These are phyloP conservation scores for Drosophila rhopaloa DNA, from an alignment of 1,140 invertebrate species.

Conservation along the genomic window DNA sequence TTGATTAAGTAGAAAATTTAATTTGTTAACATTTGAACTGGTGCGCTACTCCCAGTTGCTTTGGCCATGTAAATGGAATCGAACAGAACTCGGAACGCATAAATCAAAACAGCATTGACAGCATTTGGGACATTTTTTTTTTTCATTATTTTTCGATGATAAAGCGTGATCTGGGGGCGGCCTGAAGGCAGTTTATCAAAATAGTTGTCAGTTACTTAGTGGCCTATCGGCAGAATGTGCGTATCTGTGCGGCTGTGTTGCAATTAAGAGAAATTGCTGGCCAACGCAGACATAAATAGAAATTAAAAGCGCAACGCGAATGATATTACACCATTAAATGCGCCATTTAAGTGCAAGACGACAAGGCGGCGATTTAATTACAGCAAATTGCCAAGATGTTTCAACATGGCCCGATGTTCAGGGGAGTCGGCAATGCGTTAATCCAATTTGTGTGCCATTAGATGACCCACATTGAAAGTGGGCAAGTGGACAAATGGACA, in stretches of 20 bases:
- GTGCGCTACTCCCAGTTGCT: slow-evolving; percentile 34
- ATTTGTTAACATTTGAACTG: slow-evolving; percentile 72
- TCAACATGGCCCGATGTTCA: slow-evolving; percentile 32
- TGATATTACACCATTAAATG: slow-evolving; percentile 82
- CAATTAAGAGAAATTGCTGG: slow-evolving; percentile 75
- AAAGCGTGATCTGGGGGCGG: slow-evolving; percentile 67
- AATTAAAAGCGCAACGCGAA: slow-evolving; percentile 77
- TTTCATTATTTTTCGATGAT: slow-evolving; percentile 57
- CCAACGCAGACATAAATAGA: slow-evolving; percentile 75
- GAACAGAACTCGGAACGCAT: slow-evolving; percentile 57
- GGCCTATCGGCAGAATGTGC: slow-evolving; percentile 25
- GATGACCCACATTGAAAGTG: slow-evolving; percentile 63
- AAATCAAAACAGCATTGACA: slow-evolving; percentile 75
- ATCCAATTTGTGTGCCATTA: slow-evolving; percentile 79
- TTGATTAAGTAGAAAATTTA: slow-evolving; percentile 80
- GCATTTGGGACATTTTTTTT: slow-evolving; percentile 12
- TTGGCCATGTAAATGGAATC: slow-evolving; percentile 25
- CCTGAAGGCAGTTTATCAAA: slow-evolving; percentile 70
- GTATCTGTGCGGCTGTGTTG: slow-evolving; percentile 39
- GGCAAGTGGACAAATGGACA: slow-evolving; percentile 27
- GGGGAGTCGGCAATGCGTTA: slow-evolving; percentile 62
- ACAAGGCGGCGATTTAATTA: slow-evolving; percentile 68
- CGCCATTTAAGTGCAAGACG: slow-evolving; percentile 78
- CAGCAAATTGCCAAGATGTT: slow-evolving; percentile 76
- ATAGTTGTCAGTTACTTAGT: slow-evolving; percentile 63